These are phyloP conservation scores for Struthidea cinerea DNA, from an alignment of 2,113 vertebrate species.

Conservation along the genomic window DNA sequence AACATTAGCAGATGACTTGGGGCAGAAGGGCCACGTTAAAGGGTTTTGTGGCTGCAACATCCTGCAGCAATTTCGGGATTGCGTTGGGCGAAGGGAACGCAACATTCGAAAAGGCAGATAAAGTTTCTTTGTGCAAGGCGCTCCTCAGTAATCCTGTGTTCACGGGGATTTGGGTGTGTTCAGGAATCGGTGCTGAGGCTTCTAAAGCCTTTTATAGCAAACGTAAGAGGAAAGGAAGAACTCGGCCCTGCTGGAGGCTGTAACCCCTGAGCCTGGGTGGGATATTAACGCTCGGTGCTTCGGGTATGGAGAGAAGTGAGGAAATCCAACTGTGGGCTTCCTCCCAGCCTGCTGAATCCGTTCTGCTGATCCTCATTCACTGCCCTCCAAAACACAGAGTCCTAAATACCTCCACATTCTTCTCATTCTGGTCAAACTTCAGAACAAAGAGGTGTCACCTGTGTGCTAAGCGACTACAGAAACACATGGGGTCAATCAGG, in stretches of 20 bases:
- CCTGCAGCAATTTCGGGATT: neutral
- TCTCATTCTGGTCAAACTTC: neutral
- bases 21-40: neutral
- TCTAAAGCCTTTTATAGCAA: neutral
- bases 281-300: neutral
- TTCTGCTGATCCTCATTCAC: neutral
- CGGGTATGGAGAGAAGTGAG: neutral
- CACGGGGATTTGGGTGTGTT: neutral
- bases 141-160: neutral
- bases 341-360: neutral
- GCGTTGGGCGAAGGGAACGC: neutral
- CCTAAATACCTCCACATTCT: neutral
- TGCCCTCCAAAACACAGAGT: neutral
- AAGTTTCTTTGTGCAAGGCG: neutral
- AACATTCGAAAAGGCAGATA: neutral
- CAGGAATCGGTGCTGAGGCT: neutral
- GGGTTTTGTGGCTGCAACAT: neutral
- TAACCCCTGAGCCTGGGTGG: neutral
- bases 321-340: neutral
- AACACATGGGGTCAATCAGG: fast-evolving
- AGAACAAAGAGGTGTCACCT: neutral
- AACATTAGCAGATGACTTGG: conserved; percentile 31
- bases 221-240: neutral
- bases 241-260: neutral
- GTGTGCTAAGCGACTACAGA: neutral